phyloP scores from a whole-genome alignment of 1,140 invertebrate species.

The Drosophila arizonae region DNA sequence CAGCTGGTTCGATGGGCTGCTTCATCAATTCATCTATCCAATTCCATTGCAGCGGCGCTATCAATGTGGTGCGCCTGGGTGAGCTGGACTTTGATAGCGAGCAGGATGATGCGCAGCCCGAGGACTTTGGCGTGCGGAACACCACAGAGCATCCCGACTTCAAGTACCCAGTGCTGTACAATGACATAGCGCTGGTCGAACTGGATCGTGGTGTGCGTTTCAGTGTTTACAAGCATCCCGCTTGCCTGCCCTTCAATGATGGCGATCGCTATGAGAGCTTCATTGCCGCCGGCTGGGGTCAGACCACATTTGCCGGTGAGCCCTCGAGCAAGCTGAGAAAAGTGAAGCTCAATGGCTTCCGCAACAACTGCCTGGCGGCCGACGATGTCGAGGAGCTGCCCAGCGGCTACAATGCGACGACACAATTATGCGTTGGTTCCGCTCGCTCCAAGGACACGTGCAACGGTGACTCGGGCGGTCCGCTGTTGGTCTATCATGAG shows the following conservation, averaged over 20 bases:
- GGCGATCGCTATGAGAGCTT: slow-evolving; percentile 25
- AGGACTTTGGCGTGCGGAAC: slow-evolving; percentile 50
- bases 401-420: slow-evolving; percentile 83
- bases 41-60: slow-evolving; percentile 18
- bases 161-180: slow-evolving; percentile 38
- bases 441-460: slow-evolving; percentile 83
- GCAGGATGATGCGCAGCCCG: slow-evolving; percentile 58
- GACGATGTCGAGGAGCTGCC: slow-evolving; percentile 63
- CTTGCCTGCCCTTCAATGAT: slow-evolving; percentile 60
- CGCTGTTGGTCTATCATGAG: slow-evolving; percentile 60
- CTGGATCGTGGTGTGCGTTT: slow-evolving; percentile 37
- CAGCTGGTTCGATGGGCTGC: not conserved
- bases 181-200: slow-evolving; percentile 63
- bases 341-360: slow-evolving; percentile 81
- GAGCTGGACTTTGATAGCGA: slow-evolving; percentile 61
- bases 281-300: slow-evolving; percentile 63
- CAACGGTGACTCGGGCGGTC: slow-evolving; percentile 76
- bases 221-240: slow-evolving; percentile 53
- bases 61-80: slow-evolving; percentile 64
- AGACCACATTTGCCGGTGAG: slow-evolving; percentile 14
- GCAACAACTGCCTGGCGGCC: slow-evolving; percentile 55
- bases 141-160: slow-evolving; percentile 55
- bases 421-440: slow-evolving; percentile 87
- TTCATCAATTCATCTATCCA: not conserved
- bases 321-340: slow-evolving; percentile 81